Conservation (phyloP, 2,113 vertebrate species). For the Rhipidura dahli region DNA sequence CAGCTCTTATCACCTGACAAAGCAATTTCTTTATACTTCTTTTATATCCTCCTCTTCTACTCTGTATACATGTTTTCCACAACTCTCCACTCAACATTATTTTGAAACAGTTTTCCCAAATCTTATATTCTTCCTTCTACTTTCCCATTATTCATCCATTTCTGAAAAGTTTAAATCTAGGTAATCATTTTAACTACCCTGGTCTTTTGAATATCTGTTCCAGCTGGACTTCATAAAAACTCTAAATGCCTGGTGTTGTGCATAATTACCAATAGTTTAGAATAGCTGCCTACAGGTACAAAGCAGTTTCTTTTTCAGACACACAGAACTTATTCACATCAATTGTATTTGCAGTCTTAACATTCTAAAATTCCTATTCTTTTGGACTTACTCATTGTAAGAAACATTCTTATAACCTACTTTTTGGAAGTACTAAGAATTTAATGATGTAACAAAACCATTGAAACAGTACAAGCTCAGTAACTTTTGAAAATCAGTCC, state of each 20-base stretch:
- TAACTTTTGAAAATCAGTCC: not conserved
- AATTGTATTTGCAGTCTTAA: not conserved
- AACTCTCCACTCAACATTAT: not conserved
- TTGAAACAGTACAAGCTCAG: accelerated
- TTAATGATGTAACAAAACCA: not conserved
- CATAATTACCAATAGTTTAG: not conserved
- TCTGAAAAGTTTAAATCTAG: not conserved
- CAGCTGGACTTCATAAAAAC: not conserved
- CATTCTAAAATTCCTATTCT: not conserved
- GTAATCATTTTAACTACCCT: not conserved
- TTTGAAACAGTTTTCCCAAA: not conserved
- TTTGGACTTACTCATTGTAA: not conserved
- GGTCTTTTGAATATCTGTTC: not conserved
- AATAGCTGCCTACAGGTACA: not conserved
- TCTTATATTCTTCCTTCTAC: not conserved
- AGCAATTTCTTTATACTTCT: not conserved
- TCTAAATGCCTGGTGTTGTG: not conserved
- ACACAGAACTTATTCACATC: not conserved
- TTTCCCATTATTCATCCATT: not conserved
- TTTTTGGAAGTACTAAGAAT: not conserved
- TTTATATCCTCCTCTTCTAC: not conserved
- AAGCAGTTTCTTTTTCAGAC: not conserved
- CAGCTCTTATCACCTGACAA: not conserved
- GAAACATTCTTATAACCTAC: not conserved
- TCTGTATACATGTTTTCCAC: not conserved